Conservation (phyloP, 2,113 vertebrate species). For the Callaeas wilsoni region DNA sequence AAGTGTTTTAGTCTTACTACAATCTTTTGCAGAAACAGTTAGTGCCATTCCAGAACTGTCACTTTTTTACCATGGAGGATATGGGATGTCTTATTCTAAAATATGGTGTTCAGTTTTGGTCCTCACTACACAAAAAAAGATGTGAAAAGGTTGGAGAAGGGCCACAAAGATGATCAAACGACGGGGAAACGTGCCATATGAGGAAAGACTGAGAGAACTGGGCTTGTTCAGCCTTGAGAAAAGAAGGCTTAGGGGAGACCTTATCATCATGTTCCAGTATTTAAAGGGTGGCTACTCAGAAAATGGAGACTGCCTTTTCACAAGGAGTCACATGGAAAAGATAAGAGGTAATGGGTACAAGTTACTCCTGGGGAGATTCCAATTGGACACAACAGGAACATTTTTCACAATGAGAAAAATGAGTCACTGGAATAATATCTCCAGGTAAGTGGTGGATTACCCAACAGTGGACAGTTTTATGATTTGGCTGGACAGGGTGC, state of each 20-base stretch:
- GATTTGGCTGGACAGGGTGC: neutral
- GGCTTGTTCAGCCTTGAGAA: neutral
- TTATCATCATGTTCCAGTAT: neutral
- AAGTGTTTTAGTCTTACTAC: neutral
- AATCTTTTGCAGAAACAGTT: neutral
- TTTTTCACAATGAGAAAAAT: neutral
- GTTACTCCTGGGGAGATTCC: neutral
- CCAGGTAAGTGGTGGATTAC: neutral
- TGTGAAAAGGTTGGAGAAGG: neutral
- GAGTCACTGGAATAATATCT: neutral
- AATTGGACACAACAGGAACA: neutral
- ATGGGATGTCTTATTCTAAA: neutral
- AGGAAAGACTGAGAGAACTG: neutral
- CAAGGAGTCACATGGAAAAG: neutral
- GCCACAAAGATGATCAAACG: neutral
- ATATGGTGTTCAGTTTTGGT: neutral
- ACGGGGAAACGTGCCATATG: neutral
- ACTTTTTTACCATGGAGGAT: neutral
- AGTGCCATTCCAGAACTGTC: neutral
- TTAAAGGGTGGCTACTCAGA: neutral
- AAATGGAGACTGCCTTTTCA: neutral
- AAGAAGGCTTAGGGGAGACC: neutral
- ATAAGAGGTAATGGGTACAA: neutral
- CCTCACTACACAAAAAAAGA: neutral
- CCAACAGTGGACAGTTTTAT: neutral